Evolutionary conservation across 2,113 vertebrate species (phyloP).

Genomic region (Nerophis ophidion): DNA sequence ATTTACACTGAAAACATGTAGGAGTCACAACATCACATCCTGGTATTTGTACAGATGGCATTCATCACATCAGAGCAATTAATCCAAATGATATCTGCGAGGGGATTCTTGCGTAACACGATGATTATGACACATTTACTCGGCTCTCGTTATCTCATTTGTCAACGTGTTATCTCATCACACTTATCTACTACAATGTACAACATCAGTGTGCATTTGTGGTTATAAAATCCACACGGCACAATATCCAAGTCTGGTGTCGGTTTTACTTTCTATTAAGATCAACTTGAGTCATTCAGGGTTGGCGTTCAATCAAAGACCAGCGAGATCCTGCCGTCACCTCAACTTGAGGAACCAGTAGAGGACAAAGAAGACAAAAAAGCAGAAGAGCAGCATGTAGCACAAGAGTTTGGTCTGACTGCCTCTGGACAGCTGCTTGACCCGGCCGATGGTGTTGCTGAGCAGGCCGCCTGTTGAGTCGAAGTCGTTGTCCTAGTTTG

Average conservation of each 20-base stretch:
- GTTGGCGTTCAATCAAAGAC: slow-evolving; percentile 13
- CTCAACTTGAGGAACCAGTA: slow-evolving; percentile 91
- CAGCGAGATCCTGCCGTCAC: slow-evolving; percentile 45
- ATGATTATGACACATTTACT: neutral
- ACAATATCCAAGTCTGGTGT: neutral
- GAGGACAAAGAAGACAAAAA: slow-evolving; percentile 92
- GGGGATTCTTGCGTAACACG: neutral
- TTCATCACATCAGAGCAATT: slow-evolving; percentile 3
- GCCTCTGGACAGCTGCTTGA: slow-evolving; percentile 87
- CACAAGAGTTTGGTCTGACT: slow-evolving; percentile 90
- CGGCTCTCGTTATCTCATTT: neutral
- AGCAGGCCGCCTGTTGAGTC: slow-evolving; percentile 90
- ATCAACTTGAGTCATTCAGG: slow-evolving; percentile 22
- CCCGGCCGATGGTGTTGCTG: slow-evolving; percentile 85
- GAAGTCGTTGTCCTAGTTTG: slow-evolving; percentile 84
- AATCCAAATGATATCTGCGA: neutral
- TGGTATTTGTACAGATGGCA: neutral
- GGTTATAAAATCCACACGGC: neutral
- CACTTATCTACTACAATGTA: neutral
- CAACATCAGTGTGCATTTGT: neutral
- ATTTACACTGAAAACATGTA: slow-evolving; percentile 57
- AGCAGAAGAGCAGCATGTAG: slow-evolving; percentile 91
- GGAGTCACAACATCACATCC: slow-evolving; percentile 13
- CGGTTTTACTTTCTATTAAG: neutral
- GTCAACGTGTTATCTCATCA: neutral